Conservation (phyloP, 2,113 vertebrate genomes). For the Stegostoma tigrinum region DNA sequence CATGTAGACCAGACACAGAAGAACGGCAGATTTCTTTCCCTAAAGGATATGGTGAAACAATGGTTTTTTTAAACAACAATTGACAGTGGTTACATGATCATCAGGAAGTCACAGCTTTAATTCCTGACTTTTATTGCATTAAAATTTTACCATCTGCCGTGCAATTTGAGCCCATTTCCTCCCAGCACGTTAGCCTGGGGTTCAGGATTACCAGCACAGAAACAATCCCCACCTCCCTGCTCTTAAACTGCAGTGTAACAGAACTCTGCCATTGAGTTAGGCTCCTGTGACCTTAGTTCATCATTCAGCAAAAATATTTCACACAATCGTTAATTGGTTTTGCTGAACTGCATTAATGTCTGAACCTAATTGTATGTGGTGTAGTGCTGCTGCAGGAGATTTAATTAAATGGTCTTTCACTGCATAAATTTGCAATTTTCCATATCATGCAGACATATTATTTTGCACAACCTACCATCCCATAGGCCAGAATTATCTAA, state of each 20-base stretch:
- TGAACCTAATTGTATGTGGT: slow-evolving; percentile 19
- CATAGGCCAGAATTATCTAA: neutral
- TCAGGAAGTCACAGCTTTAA: too few species aligned
- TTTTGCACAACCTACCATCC: neutral
- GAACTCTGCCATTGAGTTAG: slow-evolving; percentile 50
- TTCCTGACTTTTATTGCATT: too few species aligned
- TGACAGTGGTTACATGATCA: too few species aligned
- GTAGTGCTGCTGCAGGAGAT: slow-evolving; percentile 20
- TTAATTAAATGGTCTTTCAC: slow-evolving; percentile 32
- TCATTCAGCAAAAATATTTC: slow-evolving; percentile 40
- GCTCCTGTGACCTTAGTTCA: slow-evolving; percentile 59
- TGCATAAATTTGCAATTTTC: slow-evolving; percentile 38
- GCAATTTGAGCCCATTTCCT: too few species aligned
- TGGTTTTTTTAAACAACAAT: too few species aligned
- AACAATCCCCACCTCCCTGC: too few species aligned
- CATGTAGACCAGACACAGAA: too few species aligned
- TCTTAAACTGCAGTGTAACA: slow-evolving; percentile 41
- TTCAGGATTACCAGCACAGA: too few species aligned
- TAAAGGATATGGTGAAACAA: too few species aligned
- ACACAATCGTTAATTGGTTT: slow-evolving; percentile 48
- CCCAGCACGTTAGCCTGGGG: too few species aligned
- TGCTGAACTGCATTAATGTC: slow-evolving; percentile 48
- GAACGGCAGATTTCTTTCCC: too few species aligned
- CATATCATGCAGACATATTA: neutral
- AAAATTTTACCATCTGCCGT: too few species aligned